Evolutionary conservation across 2,888 invertebrate species (phyloP), one percentile per base, ranked within the genome.

Genomic region (Blomia tropicalis): DNA sequence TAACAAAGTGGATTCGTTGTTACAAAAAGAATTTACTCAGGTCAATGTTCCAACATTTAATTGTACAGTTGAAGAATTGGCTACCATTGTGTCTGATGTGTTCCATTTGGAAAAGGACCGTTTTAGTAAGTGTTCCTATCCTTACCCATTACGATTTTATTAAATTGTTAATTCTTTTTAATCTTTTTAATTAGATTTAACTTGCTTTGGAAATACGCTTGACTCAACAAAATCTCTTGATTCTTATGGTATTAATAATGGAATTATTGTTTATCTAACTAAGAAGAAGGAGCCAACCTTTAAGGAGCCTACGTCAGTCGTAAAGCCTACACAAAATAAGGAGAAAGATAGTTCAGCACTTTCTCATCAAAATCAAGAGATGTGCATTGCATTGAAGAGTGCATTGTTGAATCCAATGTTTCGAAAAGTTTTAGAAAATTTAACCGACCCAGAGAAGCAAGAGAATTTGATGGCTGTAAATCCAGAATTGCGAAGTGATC

Each of bases 161-260:
- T 5, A 7, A 7, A 7, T 54, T 17, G 25, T 32, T 11, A 56
- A 14, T 56, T 19, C 22, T 44, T 5, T 47, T 47, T 4, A 4
- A 19, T 29, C 53, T 58, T 64, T 63, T 64, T 65, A 41, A 65
- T 73, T 73, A 85, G 83, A 82, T 72, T 72, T 84, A 17, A 78
- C 83, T 56, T 83, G 83, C 71, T 82, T 83, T 73, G 86, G 86
- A 2, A 79, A 81, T 70, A 77, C 82, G 64, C 73, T 87, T 60
- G 81, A 82, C 69, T 81, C 81, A 69, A 78, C 79, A 4, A 75
- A 77, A 31, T 79, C 80, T 1, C 73, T 85, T 17, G 77, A 79
- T 66, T 80, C 81, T 3, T 81, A 79, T 74, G 84, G 83, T 3
- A 67, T 80, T 1, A 76, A 76, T 67, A 74, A 75, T 63, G 79